phyloP scores from a whole-genome alignment of 2,113 vertebrate genomes.

The Cyprinodon tularosa region DNA sequence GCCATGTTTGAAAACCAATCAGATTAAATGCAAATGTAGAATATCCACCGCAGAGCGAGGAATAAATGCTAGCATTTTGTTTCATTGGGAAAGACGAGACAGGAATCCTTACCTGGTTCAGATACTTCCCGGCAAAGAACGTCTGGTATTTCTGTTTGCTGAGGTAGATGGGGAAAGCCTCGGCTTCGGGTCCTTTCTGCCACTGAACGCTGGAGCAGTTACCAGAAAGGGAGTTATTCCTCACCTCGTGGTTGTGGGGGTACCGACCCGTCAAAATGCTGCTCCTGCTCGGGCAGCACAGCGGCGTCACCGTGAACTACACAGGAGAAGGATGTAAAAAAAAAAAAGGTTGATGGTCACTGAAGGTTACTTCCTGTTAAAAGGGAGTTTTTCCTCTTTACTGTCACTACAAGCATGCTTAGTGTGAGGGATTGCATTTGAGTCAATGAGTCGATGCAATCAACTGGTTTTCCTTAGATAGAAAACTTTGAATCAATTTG shows the following conservation, averaged over 20 bases:
- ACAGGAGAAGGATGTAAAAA: slow-evolving; percentile 10
- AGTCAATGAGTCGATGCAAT: no score
- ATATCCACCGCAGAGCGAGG: no score
- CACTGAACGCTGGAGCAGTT: slow-evolving; percentile 82
- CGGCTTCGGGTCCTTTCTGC: slow-evolving; percentile 74
- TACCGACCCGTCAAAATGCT: slow-evolving; percentile 80
- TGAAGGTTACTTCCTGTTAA: no score
- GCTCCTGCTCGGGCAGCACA: slow-evolving; percentile 84
- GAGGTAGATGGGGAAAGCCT: slow-evolving; percentile 77
- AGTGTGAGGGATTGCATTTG: no score
- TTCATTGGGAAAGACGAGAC: background rate
- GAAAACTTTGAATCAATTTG: no score
- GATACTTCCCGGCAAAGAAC: slow-evolving; percentile 83
- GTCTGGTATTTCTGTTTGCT: slow-evolving; percentile 80
- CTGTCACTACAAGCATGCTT: no score
- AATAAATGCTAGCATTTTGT: background rate
- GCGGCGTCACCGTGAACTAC: slow-evolving; percentile 79
- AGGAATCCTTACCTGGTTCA: slow-evolving; percentile 77
- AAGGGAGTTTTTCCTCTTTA: no score
- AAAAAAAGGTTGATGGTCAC: background rate
- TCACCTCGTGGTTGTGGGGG: slow-evolving; percentile 82
- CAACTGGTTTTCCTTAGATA: no score
- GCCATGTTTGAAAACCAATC: no score
- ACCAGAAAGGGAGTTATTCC: slow-evolving; percentile 80
- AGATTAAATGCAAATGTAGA: no score